Percentiles rank a stretch among this genome's conserved stretches.
These are phyloP conservation scores for Gastrophryne carolinensis DNA, from an alignment of 2,797 vertebrate species.

Conservation along the genomic window DNA sequence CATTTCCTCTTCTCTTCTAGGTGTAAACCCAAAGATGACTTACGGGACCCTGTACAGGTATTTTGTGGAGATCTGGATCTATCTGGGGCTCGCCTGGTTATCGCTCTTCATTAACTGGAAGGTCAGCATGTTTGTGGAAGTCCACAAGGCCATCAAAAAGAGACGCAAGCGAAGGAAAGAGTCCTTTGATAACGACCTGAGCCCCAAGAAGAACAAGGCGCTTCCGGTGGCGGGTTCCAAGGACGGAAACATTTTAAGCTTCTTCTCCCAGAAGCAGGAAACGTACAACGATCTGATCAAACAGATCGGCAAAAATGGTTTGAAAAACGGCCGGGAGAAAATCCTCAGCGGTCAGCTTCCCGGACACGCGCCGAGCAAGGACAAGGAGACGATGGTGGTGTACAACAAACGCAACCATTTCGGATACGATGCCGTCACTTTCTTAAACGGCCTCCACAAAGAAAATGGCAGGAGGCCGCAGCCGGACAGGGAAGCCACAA, in stretches of 20 bases:
- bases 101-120: conserved; percentile 98
- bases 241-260: conserved; percentile 92
- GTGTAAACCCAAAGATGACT: conserved; percentile 85
- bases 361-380: conserved; percentile 70
- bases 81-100: conserved; percentile 94
- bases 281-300: conserved; percentile 96
- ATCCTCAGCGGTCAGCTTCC: conserved; percentile 77
- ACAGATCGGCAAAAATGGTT: conserved; percentile 83
- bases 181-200: conserved; percentile 81
- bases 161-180: conserved; percentile 87
- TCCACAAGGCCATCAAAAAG: conserved; percentile 97
- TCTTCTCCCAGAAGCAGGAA: conserved; percentile 91
- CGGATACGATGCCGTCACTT: conserved; percentile 70
- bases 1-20: conserved; percentile 64
- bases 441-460: conserved; percentile 71
- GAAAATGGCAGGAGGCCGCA: conserved; percentile 76
- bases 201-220: conserved; percentile 76
- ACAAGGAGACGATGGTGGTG: conserved; percentile 79
- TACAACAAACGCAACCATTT: conserved; percentile 86
- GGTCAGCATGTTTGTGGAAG: conserved; percentile 96
- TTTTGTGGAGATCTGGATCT: conserved; percentile 99
- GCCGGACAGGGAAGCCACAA: conserved; percentile 68
- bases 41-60: conserved; percentile 95
- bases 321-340: conserved; percentile 75
- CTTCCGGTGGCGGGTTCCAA: conserved; percentile 75